Percentiles rank a stretch among this genome's conserved stretches.
phyloP scores from a whole-genome alignment of 2,888 invertebrate genomes.

The Chloroclysta siterata region DNA sequence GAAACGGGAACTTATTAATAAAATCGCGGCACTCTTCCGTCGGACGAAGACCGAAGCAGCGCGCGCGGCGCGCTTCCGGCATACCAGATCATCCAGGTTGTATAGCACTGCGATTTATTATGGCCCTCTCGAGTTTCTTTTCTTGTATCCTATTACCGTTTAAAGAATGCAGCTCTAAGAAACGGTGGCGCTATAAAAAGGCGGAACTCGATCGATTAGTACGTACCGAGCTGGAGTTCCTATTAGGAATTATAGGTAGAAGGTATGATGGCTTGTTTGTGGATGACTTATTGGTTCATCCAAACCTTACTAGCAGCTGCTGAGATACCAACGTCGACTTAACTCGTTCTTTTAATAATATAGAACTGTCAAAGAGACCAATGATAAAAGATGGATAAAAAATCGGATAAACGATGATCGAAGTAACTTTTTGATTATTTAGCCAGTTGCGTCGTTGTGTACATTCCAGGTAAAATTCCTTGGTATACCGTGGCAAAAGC shows the following conservation, averaged over 20 bases:
- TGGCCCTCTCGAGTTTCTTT: conserved; percentile 50
- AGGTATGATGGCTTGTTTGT: conserved; percentile 36
- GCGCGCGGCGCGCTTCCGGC: conserved; percentile 66
- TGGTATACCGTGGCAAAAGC: background rate
- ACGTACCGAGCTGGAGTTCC: conserved; percentile 3
- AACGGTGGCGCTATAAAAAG: conserved; percentile 29
- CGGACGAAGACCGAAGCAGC: conserved; percentile 65
- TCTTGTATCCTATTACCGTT: conserved; percentile 40
- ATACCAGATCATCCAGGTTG: conserved; percentile 70
- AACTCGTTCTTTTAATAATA: background rate
- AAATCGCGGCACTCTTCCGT: conserved; percentile 78
- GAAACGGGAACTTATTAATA: conserved; percentile 82
- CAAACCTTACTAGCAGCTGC: background rate
- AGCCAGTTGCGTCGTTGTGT: background rate
- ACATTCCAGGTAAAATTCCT: background rate
- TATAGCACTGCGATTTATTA: conserved; percentile 56
- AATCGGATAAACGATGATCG: background rate
- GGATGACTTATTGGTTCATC: no score
- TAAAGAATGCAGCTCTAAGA: conserved; percentile 39
- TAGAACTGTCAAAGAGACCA: background rate
- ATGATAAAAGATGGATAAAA: background rate
- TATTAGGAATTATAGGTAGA: conserved; percentile 34
- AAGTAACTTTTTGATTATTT: background rate
- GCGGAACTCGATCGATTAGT: conserved; percentile 20
- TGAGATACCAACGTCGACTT: background rate